Conservation (phyloP, 2,797 vertebrate species). For the Phataginus tricuspis region DNA sequence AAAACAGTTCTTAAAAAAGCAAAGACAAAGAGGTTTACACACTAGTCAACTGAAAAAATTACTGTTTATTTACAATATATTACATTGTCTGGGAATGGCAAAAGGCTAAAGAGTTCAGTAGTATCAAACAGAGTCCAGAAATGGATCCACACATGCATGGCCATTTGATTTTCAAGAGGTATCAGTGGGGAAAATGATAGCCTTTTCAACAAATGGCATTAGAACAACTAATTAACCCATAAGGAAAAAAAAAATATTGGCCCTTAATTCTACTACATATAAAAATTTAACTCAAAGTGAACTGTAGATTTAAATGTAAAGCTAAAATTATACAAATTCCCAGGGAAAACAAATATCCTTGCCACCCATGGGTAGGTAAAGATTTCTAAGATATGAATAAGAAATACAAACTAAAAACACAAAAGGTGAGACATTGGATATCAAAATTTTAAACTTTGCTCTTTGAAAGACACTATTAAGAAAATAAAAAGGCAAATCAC, state of each 20-base stretch:
- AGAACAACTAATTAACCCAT: neutral
- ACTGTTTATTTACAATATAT: neutral
- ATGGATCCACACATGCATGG: neutral
- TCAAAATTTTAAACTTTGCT: neutral
- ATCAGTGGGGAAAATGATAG: neutral
- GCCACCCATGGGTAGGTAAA: neutral
- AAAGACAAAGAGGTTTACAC: neutral
- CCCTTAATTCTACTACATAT: neutral
- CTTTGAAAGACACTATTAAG: neutral
- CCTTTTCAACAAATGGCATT: neutral
- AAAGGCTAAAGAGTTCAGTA: neutral
- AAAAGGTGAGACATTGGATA: neutral
- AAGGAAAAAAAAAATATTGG: neutral
- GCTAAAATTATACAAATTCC: neutral
- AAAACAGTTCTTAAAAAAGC: neutral
- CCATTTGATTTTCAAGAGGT: neutral
- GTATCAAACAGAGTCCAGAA: neutral
- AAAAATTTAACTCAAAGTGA: constrained; percentile 14
- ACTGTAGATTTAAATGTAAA: neutral
- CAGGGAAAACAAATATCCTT: neutral
- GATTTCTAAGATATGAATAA: neutral
- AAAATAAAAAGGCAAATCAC: neutral
- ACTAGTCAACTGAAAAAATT: neutral
- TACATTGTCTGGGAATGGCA: neutral
- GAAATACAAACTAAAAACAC: neutral